Evolutionary conservation across 2,888 invertebrate species (phyloP).

Genomic region (Girardia tigrina): DNA sequence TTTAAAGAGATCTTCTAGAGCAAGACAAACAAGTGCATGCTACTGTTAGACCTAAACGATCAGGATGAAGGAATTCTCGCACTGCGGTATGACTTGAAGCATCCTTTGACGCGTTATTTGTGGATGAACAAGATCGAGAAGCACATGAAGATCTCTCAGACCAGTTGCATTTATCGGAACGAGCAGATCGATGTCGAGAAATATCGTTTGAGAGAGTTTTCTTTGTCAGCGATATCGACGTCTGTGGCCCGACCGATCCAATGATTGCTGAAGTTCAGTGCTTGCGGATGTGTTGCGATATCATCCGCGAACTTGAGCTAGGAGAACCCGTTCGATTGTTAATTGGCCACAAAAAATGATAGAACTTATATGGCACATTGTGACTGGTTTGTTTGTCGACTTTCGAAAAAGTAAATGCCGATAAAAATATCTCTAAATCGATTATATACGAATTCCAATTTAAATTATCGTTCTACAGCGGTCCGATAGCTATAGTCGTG

Average conservation of each 20-base stretch:
- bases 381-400: background rate
- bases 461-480: background rate
- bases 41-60: slow-evolving; percentile 66
- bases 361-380: background rate
- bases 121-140: background rate
- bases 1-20: background rate
- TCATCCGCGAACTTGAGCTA: background rate
- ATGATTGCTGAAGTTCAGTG: background rate
- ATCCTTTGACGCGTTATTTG: slow-evolving; percentile 11
- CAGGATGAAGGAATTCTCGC: slow-evolving; percentile 94
- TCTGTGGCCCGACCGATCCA: background rate
- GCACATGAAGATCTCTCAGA: slow-evolving; percentile 1
- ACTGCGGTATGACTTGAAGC: slow-evolving; percentile 78
- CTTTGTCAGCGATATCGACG: slow-evolving; percentile 1
- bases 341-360: background rate
- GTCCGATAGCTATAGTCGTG: background rate
- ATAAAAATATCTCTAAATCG: background rate
- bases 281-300: background rate
- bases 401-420: background rate
- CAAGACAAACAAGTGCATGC: background rate
- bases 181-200: background rate
- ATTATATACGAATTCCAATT: background rate
- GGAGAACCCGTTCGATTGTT: background rate
- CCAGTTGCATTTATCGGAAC: background rate
- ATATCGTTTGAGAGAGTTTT: background rate